These are phyloP conservation scores for Morpho deidamia DNA, from an alignment of 2,888 invertebrate species.

Conservation along the genomic window DNA sequence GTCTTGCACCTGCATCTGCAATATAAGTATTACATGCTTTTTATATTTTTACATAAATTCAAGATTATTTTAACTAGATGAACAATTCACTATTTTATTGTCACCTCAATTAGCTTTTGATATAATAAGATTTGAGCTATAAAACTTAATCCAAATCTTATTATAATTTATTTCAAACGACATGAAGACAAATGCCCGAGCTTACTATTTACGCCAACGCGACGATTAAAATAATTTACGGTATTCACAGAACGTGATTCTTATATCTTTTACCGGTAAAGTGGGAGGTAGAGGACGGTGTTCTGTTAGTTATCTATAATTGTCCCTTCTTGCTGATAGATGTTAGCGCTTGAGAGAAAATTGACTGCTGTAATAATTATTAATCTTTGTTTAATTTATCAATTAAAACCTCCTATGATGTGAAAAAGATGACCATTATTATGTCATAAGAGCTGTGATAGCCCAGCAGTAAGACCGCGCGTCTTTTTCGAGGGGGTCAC, in stretches of 20 bases:
- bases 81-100: conserved; percentile 2
- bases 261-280: conserved; percentile 2
- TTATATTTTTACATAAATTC: too few species aligned
- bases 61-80: neutral
- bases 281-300: conserved; percentile 8
- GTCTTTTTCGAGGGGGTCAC: too few species aligned
- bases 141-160: conserved; percentile 21
- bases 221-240: conserved; percentile 24
- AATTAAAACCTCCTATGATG: neutral
- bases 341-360: conserved; percentile 4
- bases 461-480: too few species aligned
- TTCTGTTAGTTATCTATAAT: conserved; percentile 12
- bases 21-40: too few species aligned
- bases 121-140: conserved; percentile 10
- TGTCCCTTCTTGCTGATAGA: conserved; percentile 12
- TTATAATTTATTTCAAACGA: conserved; percentile 23
- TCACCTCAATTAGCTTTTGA: conserved; percentile 9
- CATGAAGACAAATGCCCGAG: conserved; percentile 23
- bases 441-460: too few species aligned
- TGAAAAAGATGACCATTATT: too few species aligned
- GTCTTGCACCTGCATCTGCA: too few species aligned
- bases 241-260: conserved; percentile 15
- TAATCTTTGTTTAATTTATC: neutral
- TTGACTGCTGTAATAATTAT: neutral
- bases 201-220: conserved; percentile 26